Evolutionary conservation across 2,113 vertebrate species (phyloP), one percentile per base, ranked within the genome.

Genomic region (Prinia subflava): DNA sequence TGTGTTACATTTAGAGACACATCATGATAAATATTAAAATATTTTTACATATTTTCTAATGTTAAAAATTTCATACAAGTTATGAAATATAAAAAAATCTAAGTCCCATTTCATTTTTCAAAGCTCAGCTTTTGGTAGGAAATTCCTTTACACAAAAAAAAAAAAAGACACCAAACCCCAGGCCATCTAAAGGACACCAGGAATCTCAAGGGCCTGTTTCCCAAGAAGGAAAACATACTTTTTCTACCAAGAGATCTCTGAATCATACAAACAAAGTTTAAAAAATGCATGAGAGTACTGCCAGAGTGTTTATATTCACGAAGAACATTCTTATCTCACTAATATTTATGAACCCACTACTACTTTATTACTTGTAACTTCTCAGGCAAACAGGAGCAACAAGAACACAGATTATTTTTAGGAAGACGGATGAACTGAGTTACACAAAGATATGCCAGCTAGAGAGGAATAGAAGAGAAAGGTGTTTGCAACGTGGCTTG

Each of bases 201-300:
- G 59, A 94, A 83, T 82, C 49, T 82, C 83, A 84, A 76, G n/a
- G 22, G n/a, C 27, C 50, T 37, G 9, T n/a, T 82, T 79, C 69
- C 53, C 50, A 79, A 82, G 56, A 89, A 70, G 53, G 28, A 64
- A 62, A 92, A 80, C 53, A 65, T 16, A 37, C 28, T 44, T 63
- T 41, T 71, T 71, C 73, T 70, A 88, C 30, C 7, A 67, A 70
- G 31, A 64, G 57, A 90, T 37, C 71, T 93, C 86, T 22, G 31
- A 89, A 87, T 52, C 41, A 60, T 42, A 59, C 23, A 20, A 69
- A 70, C 31, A 11, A 62, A 86, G 46, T 55, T 47, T 16, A 44
- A 77, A 70, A 74, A 81, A 84, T 21, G 7, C 37, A 39, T 15
- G 10, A 33, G 63, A 78, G 37, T 37, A 56, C 33, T 53, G 37